These are phyloP conservation scores for Adelosebastes latens DNA, from an alignment of 2,797 vertebrate species.

Conservation along the genomic window DNA sequence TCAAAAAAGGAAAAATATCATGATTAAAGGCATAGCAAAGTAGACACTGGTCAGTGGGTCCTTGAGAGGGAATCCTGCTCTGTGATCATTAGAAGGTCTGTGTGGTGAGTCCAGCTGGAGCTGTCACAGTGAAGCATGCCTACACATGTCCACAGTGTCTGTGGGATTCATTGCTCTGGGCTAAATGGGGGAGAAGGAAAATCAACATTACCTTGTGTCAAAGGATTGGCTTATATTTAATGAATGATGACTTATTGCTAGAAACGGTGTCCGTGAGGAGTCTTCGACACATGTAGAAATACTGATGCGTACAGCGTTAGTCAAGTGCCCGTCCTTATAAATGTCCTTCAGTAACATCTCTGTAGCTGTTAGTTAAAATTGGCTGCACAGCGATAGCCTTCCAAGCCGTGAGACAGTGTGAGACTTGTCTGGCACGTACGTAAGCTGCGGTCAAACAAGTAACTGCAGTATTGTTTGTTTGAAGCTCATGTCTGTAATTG, in stretches of 20 bases:
- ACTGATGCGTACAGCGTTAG: slow-evolving; percentile 7
- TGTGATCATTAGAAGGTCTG: slow-evolving; percentile 68
- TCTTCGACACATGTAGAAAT: slow-evolving; percentile 28
- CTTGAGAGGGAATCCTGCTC: slow-evolving; percentile 63
- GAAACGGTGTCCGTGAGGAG: slow-evolving; percentile 41
- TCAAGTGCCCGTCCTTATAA: slow-evolving; percentile 14
- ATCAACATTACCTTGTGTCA: slow-evolving; percentile 65
- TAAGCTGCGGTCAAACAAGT: neutral
- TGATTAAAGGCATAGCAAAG: slow-evolving; percentile 48
- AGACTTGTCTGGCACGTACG: neutral
- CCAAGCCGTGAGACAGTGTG: slow-evolving; percentile 9
- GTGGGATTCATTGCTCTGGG: slow-evolving; percentile 58
- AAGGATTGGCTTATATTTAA: slow-evolving; percentile 53
- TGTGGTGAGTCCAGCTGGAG: slow-evolving; percentile 73
- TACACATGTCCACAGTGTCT: slow-evolving; percentile 53
- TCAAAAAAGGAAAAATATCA: slow-evolving; percentile 27
- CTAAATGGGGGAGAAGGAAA: slow-evolving; percentile 44
- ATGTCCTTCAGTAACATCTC: neutral
- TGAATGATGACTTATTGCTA: slow-evolving; percentile 48
- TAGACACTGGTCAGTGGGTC: slow-evolving; percentile 53
- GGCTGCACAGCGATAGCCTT: slow-evolving; percentile 6
- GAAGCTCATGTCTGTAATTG: slow-evolving; percentile 4
- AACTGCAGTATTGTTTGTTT: slow-evolving; percentile 9
- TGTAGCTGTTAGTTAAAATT: slow-evolving; percentile 19
- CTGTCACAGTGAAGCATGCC: slow-evolving; percentile 70